Evolutionary conservation across 2,113 vertebrate species (phyloP), one percentile per base, ranked within the genome.

Genomic region (Isichthys henryi): DNA sequence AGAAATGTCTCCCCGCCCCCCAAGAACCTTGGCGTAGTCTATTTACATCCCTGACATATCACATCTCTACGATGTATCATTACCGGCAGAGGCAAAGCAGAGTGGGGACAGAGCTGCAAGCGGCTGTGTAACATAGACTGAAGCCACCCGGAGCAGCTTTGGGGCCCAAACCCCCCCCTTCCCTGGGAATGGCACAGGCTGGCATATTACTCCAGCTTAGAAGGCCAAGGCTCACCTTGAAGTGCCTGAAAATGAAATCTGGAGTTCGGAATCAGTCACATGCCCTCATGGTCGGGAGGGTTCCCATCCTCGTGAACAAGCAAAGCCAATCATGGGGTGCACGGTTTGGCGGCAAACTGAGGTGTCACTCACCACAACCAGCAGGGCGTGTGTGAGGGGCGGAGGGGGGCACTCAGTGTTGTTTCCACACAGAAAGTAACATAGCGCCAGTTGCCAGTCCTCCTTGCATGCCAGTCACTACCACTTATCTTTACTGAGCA

Each of bases 401-500:
- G 21, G 21, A 39, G 39, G 39, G 5, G 62, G 35, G 19, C 23
- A 23, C 58, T 23, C 13, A 43, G 8, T 77, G 31, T 50, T 21
- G 31, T 74, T 52, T 85, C 43, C 56, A 2, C 11, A 35, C 17
- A 82, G 62, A 87, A 77, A 19, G 50, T 27, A 45, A n/a, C 62
- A 19, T 10, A 39, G 86, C 46, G 8, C 50, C 31, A 13, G 45
- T 46, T 49, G 6, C 66, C 2, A n/a, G 13, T 43, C 58, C 83
- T 27, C 39, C 56, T 70, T 39, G 15, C 3, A 11, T 39, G 66
- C 62, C 62, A 53, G 39, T 53, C 53, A 77, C 48, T 58, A 19
- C 66, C 50, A 88, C 74, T 90, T 90, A 90, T 88, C 89, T 90
- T 74, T 50, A 11, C 48, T 43, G 39, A 35, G 48, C 89, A 90